Conservation (phyloP, 2,888 invertebrate genomes). For the Hydriomena furcata region DNA sequence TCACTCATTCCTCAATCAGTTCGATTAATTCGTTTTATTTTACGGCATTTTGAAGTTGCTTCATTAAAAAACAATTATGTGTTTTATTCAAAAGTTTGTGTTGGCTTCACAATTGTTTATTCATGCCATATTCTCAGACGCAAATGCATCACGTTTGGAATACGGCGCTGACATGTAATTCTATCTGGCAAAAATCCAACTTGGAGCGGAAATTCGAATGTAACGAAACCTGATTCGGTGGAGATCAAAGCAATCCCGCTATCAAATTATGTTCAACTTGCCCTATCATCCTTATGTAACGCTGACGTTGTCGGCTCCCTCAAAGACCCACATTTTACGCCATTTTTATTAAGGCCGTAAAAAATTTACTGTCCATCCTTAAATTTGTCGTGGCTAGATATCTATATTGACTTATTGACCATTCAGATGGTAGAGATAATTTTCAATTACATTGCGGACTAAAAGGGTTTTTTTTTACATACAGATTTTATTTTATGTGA, state of each 20-base stretch:
- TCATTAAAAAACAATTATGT: no score
- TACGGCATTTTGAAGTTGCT: no score
- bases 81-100: no score
- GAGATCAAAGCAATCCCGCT: constrained; percentile 14
- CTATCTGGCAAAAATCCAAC: neutral
- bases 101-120: no score
- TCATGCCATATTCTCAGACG: no score
- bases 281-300: constrained; percentile 13
- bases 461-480: constrained; percentile 10
- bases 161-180: neutral
- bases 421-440: constrained; percentile 19
- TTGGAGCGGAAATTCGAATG: constrained; percentile 5
- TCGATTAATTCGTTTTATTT: constrained; percentile 12
- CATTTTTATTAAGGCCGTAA: constrained; percentile 38
- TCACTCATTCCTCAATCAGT: constrained; percentile 15
- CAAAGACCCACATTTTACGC: constrained; percentile 24
- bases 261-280: constrained; percentile 19
- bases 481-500: constrained; percentile 10
- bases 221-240: constrained; percentile 8
- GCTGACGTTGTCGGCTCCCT: constrained; percentile 26
- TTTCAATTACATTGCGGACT: constrained; percentile 21
- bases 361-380: constrained; percentile 36
- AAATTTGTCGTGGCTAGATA: constrained; percentile 31
- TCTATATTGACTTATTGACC: constrained; percentile 24
- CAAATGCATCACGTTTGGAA: neutral